Evolutionary conservation across 2,888 invertebrate species (phyloP).

Genomic region (Diarsia mendica): DNA sequence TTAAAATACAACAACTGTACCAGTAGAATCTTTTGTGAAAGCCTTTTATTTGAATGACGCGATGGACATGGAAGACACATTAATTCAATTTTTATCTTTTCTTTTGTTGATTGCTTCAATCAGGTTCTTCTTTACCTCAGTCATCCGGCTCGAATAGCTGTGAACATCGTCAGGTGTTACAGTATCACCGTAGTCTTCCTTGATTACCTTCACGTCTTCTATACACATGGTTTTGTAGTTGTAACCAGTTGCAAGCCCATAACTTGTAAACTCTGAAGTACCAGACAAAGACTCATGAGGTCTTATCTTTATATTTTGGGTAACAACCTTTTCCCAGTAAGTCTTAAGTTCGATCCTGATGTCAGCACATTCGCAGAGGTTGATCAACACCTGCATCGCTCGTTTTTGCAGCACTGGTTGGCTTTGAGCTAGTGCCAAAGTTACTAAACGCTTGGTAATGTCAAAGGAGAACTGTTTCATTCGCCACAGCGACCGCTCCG

Average conservation of each 20-base stretch:
- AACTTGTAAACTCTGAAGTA: constrained; percentile 76
- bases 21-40: not conserved
- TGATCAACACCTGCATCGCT: constrained; percentile 82
- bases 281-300: constrained; percentile 84
- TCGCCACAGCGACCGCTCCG: constrained; percentile 84
- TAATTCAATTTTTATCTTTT: constrained; percentile 19
- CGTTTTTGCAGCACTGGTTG: constrained; percentile 79
- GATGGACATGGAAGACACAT: not conserved
- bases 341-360: constrained; percentile 78
- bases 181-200: constrained; percentile 79
- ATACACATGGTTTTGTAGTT: constrained; percentile 84
- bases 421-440: constrained; percentile 72
- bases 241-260: constrained; percentile 79
- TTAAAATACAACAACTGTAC: constrained; percentile 2
- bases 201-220: constrained; percentile 80
- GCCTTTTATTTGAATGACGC: not conserved
- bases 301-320: constrained; percentile 70
- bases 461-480: constrained; percentile 78
- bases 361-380: constrained; percentile 85
- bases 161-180: constrained; percentile 78
- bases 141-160: constrained; percentile 77
- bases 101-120: constrained; percentile 73
- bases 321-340: constrained; percentile 74
- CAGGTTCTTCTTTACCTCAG: constrained; percentile 74
- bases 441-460: constrained; percentile 75